These are phyloP conservation scores for Trichogramma pretiosum DNA, from an alignment of 1,140 invertebrate species.

Conservation along the genomic window DNA sequence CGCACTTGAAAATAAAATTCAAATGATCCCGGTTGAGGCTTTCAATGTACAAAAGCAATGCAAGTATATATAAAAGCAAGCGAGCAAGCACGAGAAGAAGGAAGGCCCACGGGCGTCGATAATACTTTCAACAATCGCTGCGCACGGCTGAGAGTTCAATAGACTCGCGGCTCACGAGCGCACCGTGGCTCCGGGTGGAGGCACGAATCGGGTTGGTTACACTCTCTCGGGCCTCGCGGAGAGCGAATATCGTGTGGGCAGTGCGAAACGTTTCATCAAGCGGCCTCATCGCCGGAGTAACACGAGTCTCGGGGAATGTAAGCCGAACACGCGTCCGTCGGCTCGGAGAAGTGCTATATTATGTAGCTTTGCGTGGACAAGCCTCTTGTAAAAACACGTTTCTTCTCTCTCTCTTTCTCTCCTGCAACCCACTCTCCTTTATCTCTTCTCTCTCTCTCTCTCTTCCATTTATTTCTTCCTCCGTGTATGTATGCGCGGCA, in stretches of 20 bases:
- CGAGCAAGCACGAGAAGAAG: not conserved
- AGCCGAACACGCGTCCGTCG: constrained; percentile 25
- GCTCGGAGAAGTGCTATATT: constrained; percentile 14
- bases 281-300: constrained; percentile 33
- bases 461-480: constrained; percentile 21
- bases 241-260: constrained; percentile 23
- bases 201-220: too few relatives aligned
- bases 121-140: not conserved
- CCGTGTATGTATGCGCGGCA: too few relatives aligned
- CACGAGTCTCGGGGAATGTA: constrained; percentile 29
- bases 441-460: constrained; percentile 4
- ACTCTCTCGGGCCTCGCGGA: constrained; percentile 15
- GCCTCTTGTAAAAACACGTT: constrained; percentile 39
- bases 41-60: too few relatives aligned
- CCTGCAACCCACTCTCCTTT: constrained; percentile 18
- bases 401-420: constrained; percentile 21
- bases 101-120: not conserved
- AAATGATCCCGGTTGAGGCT: too few relatives aligned
- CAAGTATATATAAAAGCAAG: too few relatives aligned
- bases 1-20: too few relatives aligned
- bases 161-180: too few relatives aligned
- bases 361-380: too few relatives aligned
- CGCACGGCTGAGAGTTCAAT: not conserved
- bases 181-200: too few relatives aligned
- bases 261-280: constrained; percentile 37